Evolutionary conservation across 2,113 vertebrate species (phyloP), one percentile per base, ranked within the genome.

Genomic region (Monopterus albus): DNA sequence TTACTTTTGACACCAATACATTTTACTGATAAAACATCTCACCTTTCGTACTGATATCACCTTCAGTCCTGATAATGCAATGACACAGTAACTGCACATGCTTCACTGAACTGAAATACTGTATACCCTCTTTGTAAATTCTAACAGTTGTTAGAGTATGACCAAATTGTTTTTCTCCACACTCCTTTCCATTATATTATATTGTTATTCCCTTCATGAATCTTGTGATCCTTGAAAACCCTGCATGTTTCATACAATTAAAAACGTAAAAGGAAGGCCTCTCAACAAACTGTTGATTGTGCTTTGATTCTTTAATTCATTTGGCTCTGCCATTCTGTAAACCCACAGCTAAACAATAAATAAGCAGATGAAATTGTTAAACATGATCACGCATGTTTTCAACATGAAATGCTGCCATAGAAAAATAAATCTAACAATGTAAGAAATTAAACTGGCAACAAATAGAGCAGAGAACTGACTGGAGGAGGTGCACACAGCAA

Each of bases 341-440:
- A 87, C 75, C 51, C 62, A 82, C 70, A 70, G 57, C 67, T 69
- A 76, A 61, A 63, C 56, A 89, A 92, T 92, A 92, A 92, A 92
- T 91, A 91, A 88, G 79, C 40, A 61, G 29, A 75, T 63, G 50
- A 42, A 72, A 74, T 73, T 26, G 79, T 66, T 20, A 83, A 42
- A 73, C 53, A 82, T 57, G 69, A 81, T 59, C 38, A 39, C 53
- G 57, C 46, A 70, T 75, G 31, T 76, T 80, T 74, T 81, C 40
- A 74, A 84, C 65, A 70, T 49, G 40, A 42, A 66, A 58, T 39
- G 64, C 42, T 51, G 61, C 47, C 52, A 61, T 87, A 86, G 20
- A 84, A 89, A 91, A 90, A 89, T 79, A 88, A 85, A 86, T 86
- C 74, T 58, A 71, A 66, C n/a, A n/a, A 65, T 23, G 20, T 13